phyloP scores from a whole-genome alignment of 2,113 vertebrate species.

The Clarias macrocephalus region DNA sequence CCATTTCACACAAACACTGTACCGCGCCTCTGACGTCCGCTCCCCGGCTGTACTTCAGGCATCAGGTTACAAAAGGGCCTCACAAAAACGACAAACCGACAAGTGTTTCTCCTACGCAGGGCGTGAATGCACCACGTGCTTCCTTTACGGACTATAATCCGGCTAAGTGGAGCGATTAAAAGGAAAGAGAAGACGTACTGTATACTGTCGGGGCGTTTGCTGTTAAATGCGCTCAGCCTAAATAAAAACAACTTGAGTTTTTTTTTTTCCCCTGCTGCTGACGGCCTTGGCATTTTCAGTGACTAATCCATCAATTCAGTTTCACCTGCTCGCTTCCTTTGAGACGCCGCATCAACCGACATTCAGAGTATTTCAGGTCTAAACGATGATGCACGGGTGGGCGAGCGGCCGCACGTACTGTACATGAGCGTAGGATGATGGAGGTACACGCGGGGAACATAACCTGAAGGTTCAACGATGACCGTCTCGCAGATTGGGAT shows the following conservation, averaged over 20 bases:
- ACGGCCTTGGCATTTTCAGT: slow-evolving; percentile 35
- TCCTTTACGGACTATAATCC: slow-evolving; percentile 20
- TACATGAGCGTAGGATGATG: slow-evolving; percentile 13
- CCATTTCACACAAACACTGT: background rate
- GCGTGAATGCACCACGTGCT: background rate
- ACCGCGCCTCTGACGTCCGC: background rate
- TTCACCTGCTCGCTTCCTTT: slow-evolving; percentile 35
- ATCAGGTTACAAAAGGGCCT: background rate
- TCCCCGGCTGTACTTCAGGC: background rate
- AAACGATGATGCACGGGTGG: background rate
- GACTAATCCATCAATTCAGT: slow-evolving; percentile 58
- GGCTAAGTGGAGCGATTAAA: slow-evolving; percentile 5
- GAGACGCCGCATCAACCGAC: background rate
- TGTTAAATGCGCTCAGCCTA: slow-evolving; percentile 61
- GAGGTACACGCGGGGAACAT: slow-evolving; percentile 25
- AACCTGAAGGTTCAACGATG: background rate
- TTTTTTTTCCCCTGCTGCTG: background rate
- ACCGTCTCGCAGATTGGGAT: background rate
- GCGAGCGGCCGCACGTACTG: background rate
- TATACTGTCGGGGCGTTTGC: background rate
- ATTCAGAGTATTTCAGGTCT: background rate
- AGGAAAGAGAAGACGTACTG: background rate
- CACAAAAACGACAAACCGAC: background rate
- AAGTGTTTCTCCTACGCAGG: slow-evolving; percentile 6
- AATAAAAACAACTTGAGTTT: slow-evolving; percentile 52